Conservation (phyloP, 2,888 invertebrate species). For the Matsumyia berberina region DNA sequence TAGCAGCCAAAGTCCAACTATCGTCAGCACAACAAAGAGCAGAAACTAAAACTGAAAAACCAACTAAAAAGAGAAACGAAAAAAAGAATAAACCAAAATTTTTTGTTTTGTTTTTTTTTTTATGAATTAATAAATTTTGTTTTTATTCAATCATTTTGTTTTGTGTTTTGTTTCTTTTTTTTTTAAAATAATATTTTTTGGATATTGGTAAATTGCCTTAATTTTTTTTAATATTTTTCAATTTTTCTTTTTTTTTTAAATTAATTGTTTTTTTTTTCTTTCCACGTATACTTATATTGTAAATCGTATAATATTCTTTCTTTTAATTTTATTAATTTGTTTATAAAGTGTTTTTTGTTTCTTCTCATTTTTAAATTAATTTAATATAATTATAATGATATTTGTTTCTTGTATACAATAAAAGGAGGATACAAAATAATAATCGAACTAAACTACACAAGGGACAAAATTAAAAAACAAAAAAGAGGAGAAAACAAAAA, state of each 20-base stretch:
- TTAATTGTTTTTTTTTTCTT: conserved; percentile 56
- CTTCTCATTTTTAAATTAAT: conserved; percentile 53
- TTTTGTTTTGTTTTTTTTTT: conserved; percentile 34
- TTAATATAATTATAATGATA: conserved; percentile 60
- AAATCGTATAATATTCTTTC: conserved; percentile 67
- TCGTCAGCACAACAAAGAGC: conserved; percentile 19
- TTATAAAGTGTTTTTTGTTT: conserved; percentile 27
- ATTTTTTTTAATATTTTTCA: conserved; percentile 35
- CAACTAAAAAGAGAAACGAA: conserved; percentile 29
- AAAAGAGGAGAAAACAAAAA: conserved; percentile 5
- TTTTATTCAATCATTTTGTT: conserved; percentile 62
- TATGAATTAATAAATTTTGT: conserved; percentile 66
- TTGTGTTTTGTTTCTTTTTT: conserved; percentile 57
- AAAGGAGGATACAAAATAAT: conserved; percentile 38
- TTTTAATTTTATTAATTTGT: conserved; percentile 20
- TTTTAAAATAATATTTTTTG: conserved; percentile 74
- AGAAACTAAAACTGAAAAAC: conserved; percentile 26
- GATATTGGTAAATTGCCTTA: conserved; percentile 67
- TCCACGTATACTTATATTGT: conserved; percentile 68
- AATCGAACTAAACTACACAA: conserved; percentile 58
- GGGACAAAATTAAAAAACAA: conserved; percentile 64
- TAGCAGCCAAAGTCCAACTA: conserved; percentile 7
- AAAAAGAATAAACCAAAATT: conserved; percentile 39
- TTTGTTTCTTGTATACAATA: conserved; percentile 39
- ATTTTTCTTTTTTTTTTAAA: conserved; percentile 42